Evolutionary conservation across 2,113 vertebrate genomes (phyloP), one percentile per base, ranked within the genome.

Genomic region (Pyrgilauda ruficollis): DNA sequence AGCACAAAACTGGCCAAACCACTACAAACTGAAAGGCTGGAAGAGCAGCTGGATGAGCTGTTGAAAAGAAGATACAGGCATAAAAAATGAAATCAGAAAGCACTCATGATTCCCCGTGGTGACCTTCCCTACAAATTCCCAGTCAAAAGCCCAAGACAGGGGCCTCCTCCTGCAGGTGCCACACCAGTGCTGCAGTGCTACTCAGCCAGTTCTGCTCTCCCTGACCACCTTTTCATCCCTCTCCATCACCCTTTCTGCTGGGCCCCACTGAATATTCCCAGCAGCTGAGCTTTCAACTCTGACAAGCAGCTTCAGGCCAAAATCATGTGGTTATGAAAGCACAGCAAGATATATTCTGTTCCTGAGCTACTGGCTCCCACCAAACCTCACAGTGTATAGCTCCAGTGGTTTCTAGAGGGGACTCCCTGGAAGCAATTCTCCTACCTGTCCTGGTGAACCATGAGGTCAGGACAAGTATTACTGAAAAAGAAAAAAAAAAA

Each of bases 1-100:
- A 90, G 28, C 76, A 66, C 28, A 77, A 37, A 86, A 85, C 27
- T 69, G 72, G 79, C 44, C 90, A 92, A 92, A 64, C 35, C 37
- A 63, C 33, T 50, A 49, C n/a, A 88, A 85, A 81, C 24, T 80
- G 67, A 73, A 80, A 50, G 50, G 55, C 68, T 90, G 79, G 30
- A 88, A 77, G 13, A 75, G 56, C 66, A 84, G 69, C 73, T 26
- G 12, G 43, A 85, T 47, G 17, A 76, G 41, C 49, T 62, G 63
- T 37, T 50, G 53, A 83, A 62, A 91, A 83, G 58, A 68, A 47
- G 9, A 56, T 50, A 64, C 31, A 72, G 35, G 23, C 50, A 77
- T 66, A 49, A 88, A 80, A 61, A 7, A 44, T 33, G 37, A 83
- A 86, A 83, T n/a, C 39, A 43, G 63, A 68, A 72, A 88, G 44